Base-by-base conservation (phyloP, 2,113 vertebrate species). In the Coturnix japonica region DNA sequence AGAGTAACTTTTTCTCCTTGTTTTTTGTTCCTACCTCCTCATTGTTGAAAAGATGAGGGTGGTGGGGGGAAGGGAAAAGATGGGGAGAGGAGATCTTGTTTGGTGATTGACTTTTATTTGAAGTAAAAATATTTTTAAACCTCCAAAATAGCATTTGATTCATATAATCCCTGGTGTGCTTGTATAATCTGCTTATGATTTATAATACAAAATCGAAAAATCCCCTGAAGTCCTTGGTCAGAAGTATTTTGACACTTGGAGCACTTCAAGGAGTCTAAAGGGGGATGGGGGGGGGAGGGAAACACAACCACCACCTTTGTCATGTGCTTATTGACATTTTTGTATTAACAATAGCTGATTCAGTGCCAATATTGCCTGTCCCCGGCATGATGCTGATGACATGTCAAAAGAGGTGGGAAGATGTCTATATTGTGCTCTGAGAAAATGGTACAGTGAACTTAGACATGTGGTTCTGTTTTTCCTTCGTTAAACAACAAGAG, bases 371-470 rank as follows among this genome's bases (percentile, higher is more conserved):
- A 47, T 47, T 64, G 82, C 14, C 1, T 93, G 75, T 94, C 93
- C 47, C 65, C 49, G 57, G 49, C 76, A 84, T 9, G 4, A 35
- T 74, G 30, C 22, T 91, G 72, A 70, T 96, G 80, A 87, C 86
- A 93, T 75, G 91, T 95, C 56, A 82, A 88, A 69, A 93, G 47
- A 93, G 30, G 39, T 89, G 20, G 21, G 75, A 82, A 81, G 94
- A 76, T 46, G 70, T 90, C 93, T 92, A 39, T 59, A 67, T 54
- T 95, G 44, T 9, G 3, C 73, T 91, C 75, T 75, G 79, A 87
- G 84, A 79, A 95, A 95, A 94, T 81, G 93, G 94, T 96, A 89
- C n/a, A 7, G 37, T 71, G 43, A 89, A 49, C 21, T 70, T 47
- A 39, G 53, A 85, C 90, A 89, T 92, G 69, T n/a, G 78, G 72